phyloP scores from a whole-genome alignment of 2,888 invertebrate species.

The Melinopterus prodromus region DNA sequence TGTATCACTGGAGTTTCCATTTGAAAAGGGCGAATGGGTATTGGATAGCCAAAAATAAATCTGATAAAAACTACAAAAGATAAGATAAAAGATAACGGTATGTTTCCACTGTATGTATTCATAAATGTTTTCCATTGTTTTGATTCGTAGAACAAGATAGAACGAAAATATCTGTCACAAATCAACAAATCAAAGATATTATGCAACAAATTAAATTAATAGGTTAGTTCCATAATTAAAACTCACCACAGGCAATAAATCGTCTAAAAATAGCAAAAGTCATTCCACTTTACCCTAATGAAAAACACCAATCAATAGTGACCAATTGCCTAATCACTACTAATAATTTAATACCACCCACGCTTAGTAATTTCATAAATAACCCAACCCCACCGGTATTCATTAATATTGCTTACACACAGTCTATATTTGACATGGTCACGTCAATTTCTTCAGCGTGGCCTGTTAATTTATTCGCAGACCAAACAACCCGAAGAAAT shows the following conservation, averaged over 20 bases:
- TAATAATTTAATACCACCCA: background rate
- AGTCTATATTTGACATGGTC: background rate
- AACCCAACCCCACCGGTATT: background rate
- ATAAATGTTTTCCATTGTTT: no score
- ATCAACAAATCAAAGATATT: no score
- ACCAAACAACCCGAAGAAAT: background rate
- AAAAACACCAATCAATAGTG: background rate
- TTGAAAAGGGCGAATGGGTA: no score
- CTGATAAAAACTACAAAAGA: no score
- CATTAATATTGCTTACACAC: background rate
- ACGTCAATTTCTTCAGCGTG: background rate
- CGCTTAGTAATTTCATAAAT: background rate
- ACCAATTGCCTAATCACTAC: background rate
- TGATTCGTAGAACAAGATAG: no score
- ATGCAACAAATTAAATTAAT: no score
- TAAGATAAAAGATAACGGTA: no score
- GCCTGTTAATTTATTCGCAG: background rate
- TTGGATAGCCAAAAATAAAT: no score
- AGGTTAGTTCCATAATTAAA: no score
- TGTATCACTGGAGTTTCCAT: no score
- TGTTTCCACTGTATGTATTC: no score
- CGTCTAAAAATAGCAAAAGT: background rate
- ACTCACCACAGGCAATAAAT: background rate
- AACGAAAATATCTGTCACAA: no score
- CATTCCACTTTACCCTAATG: background rate